Percentiles rank a stretch among this genome's conserved stretches.
Conservation (phyloP, 2,888 invertebrate genomes). For the Euspilapteryx auroguttella region DNA sequence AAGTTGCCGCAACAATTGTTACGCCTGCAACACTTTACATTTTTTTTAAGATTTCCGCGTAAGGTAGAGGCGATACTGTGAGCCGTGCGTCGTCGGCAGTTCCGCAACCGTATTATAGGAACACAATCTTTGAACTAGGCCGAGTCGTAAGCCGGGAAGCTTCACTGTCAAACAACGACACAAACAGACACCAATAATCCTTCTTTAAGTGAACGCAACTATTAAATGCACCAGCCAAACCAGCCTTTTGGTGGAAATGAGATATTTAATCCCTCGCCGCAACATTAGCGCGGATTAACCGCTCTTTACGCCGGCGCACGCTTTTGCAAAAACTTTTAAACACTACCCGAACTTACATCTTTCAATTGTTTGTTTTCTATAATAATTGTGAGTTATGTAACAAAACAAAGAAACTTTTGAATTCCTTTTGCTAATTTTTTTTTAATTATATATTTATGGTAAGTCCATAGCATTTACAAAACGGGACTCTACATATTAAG, state of each 20-base stretch:
- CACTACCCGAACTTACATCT: too few species aligned
- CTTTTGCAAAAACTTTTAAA: slow-evolving; percentile 1
- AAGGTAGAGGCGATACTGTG: slow-evolving; percentile 23
- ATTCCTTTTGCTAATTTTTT: too few species aligned
- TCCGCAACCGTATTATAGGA: slow-evolving; percentile 12
- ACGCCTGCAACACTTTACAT: slow-evolving; percentile 16
- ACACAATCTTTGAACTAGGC: slow-evolving; percentile 15
- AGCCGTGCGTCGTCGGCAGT: slow-evolving; percentile 15
- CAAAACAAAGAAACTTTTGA: too few species aligned
- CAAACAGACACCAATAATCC: slow-evolving; percentile 42
- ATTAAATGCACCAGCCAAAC: slow-evolving; percentile 36
- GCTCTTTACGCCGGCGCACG: slow-evolving; percentile 9
- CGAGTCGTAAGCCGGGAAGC: slow-evolving; percentile 14
- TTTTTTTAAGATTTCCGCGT: slow-evolving; percentile 32
- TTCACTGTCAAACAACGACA: slow-evolving; percentile 25
- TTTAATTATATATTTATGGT: too few species aligned
- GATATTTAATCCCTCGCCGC: slow-evolving; percentile 37
- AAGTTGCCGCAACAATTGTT: slow-evolving; percentile 4
- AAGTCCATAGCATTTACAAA: too few species aligned
- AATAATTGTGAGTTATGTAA: too few species aligned
- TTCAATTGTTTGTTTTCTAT: too few species aligned
- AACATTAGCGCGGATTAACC: slow-evolving; percentile 42
- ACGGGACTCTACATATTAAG: too few species aligned
- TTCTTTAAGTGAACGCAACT: slow-evolving; percentile 29
- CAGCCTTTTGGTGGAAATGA: slow-evolving; percentile 44